A percentile compares a stretch with the other conserved stretches of the same genome.
Evolutionary conservation across 2,797 vertebrate species (phyloP).

Genomic region (Erithacus rubecula): DNA sequence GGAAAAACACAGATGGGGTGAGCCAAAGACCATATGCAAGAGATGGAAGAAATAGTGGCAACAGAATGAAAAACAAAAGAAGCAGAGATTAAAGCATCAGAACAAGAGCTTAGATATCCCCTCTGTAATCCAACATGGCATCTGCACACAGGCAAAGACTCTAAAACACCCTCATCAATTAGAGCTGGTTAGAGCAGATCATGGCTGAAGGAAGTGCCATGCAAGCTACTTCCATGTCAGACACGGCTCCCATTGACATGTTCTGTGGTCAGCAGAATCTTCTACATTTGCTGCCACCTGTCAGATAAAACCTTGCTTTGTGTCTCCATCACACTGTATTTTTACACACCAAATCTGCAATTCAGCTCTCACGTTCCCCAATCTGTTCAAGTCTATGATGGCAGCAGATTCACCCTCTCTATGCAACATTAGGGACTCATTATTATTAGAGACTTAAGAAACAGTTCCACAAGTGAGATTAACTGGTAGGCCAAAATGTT

Average conservation of each 20-base stretch:
- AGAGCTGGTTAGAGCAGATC: background rate
- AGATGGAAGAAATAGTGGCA: background rate
- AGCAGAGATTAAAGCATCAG: background rate
- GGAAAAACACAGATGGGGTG: background rate
- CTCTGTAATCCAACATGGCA: background rate
- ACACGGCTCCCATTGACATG: background rate
- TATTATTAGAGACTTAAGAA: background rate
- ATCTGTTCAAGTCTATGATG: background rate
- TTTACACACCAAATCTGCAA: background rate
- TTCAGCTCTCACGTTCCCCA: background rate
- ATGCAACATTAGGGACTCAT: background rate
- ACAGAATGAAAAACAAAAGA: background rate
- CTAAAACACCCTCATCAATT: background rate
- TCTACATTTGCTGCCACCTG: background rate
- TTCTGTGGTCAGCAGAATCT: background rate
- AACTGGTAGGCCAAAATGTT: background rate
- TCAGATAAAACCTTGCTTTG: background rate
- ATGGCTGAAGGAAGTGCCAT: background rate
- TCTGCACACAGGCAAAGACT: background rate
- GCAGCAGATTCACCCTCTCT: background rate
- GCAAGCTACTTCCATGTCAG: background rate
- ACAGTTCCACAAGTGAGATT: background rate
- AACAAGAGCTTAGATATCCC: background rate
- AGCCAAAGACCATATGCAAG: background rate
- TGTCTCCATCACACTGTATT: background rate